Percentiles rank a stretch among this genome's conserved stretches.
These are phyloP conservation scores for Nothobranchius kuhntae DNA, from an alignment of 2,113 vertebrate species.

Conservation along the genomic window DNA sequence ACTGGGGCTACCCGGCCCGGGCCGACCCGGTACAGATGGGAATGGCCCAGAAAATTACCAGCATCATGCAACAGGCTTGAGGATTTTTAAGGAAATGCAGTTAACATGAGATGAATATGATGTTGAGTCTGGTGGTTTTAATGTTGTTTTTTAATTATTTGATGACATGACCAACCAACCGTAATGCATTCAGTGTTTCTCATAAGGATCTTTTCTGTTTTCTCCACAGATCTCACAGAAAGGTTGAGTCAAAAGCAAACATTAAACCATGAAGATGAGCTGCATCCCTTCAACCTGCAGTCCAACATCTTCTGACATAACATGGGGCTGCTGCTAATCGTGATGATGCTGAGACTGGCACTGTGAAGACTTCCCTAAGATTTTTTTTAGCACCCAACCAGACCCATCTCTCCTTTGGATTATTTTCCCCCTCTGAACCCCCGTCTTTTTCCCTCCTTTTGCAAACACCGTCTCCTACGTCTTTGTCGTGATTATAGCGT, in stretches of 20 bases:
- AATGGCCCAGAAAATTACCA: constrained; percentile 1
- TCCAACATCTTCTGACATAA: constrained; percentile 53
- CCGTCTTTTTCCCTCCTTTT: constrained; percentile 20
- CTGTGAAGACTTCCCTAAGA: constrained; percentile 39
- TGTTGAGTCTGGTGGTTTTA: no score
- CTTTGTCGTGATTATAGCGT: constrained; percentile 14
- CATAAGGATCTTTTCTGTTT: constrained; percentile 19
- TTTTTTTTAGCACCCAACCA: constrained; percentile 35
- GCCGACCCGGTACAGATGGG: no score
- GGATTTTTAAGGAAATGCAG: no score
- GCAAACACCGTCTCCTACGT: constrained; percentile 16
- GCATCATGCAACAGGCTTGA: constrained; percentile 2
- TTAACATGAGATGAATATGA: no score
- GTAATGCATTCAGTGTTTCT: no score
- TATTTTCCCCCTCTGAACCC: constrained; percentile 3
- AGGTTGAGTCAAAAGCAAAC: constrained; percentile 11
- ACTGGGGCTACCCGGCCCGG: no score
- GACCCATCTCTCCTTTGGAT: constrained; percentile 31
- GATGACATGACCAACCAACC: no score
- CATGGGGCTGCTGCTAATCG: constrained; percentile 64
- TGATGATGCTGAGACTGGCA: constrained; percentile 68
- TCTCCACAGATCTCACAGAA: constrained; percentile 35
- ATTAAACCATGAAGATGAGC: constrained; percentile 53
- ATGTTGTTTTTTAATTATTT: no score
- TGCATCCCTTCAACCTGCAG: constrained; percentile 38